Evolutionary conservation across 2,113 vertebrate species (phyloP).

Genomic region (Aegypius monachus): DNA sequence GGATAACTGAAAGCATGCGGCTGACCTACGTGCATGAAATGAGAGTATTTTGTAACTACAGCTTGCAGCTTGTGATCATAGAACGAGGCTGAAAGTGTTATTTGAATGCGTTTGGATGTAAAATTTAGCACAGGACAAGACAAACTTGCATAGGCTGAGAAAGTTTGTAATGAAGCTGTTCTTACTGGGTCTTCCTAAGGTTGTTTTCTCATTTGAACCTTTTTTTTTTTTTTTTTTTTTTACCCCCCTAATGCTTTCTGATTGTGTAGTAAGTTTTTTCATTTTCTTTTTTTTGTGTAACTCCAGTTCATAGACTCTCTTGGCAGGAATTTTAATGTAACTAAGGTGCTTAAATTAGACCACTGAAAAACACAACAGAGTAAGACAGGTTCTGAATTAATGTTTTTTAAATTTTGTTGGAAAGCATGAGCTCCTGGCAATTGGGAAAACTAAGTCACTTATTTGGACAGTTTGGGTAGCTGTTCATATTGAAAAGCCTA

Average conservation of each 20-base stretch:
- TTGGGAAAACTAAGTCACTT: not conserved
- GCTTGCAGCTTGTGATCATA: not conserved
- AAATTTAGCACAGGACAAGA: not conserved
- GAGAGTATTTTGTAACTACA: not conserved
- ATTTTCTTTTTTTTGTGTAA: not conserved
- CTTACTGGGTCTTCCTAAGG: not conserved
- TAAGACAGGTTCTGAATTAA: not conserved
- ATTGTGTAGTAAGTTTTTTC: not conserved
- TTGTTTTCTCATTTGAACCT: not conserved
- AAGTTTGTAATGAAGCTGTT: not conserved
- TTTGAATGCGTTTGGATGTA: rapidly evolving
- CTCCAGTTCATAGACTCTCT: not conserved
- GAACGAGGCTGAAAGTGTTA: not conserved
- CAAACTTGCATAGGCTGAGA: not conserved
- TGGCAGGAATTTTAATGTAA: not conserved
- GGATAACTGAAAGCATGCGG: not conserved
- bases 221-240: not conserved
- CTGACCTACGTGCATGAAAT: not conserved
- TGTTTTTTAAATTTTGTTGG: not conserved
- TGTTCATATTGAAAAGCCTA: not conserved
- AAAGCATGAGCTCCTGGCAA: not conserved
- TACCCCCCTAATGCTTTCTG: not conserved
- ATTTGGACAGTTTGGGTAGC: not conserved
- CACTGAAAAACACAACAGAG: not conserved
- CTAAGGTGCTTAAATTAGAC: not conserved